Evolutionary conservation across 2,113 vertebrate species (phyloP), one percentile per base, ranked within the genome.

Genomic region (Corvus cornix): DNA sequence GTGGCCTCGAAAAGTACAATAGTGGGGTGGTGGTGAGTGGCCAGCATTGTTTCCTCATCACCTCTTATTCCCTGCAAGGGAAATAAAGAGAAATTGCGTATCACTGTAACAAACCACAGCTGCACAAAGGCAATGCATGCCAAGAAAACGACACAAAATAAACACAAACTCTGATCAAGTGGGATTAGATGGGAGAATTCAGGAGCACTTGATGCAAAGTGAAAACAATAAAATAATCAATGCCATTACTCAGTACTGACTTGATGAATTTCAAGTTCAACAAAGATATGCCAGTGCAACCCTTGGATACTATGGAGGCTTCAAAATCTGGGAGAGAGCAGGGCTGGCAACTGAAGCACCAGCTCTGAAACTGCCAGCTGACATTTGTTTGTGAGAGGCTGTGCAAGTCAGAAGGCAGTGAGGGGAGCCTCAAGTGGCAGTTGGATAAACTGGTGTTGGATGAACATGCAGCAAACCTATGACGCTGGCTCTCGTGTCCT

Each of bases 401-500:
- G 18, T 35, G 67, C 26, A 17, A 11, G 6, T 49, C 59, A 43
- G 19, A 53, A 66, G 22, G 33, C 4, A 13, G 39, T 2, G 27
- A n/a, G 5, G 5, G 9, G 6, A 39, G 2, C 18, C 13, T 35
- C 28, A 18, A 58, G 55, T 16, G 28, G n/a, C 70, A 55, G 28
- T 3, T 85, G 23, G n/a, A 81, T 39, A 33, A 58, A 30, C 5
- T 18, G 49, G 12, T 12, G 16, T 14, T 31, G n/a, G 64, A 58
- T 53, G 69, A 68, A 53, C 7, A 37, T n/a, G 22, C 14, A 17
- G 53, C 67, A 83, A 64, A 67, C 4, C 55, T 28, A 6, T 5
- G 33, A 15, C 0, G 1, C 24, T 52, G 53, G 35, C 26, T 33
- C 60, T 22, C 0, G 0, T 4, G 4, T 37, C 51, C 21, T 75